Evolutionary conservation across 2,113 vertebrate species (phyloP).

Genomic region (Hepsetus odoe): DNA sequence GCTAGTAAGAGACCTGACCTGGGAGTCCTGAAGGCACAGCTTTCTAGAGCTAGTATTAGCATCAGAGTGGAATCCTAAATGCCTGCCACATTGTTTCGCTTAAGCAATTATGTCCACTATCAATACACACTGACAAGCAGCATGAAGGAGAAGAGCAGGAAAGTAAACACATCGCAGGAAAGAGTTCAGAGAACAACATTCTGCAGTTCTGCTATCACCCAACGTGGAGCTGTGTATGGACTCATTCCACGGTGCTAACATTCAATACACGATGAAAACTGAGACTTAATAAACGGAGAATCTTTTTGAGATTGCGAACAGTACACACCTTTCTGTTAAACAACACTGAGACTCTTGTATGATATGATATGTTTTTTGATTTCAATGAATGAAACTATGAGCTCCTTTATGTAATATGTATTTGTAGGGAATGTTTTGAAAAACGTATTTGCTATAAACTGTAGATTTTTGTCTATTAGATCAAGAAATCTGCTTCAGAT

Average conservation of each 20-base stretch:
- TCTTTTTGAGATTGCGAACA: not conserved
- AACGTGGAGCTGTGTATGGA: conserved; percentile 38
- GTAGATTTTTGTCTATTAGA: no score
- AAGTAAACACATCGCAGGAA: conserved; percentile 45
- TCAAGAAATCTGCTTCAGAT: not conserved
- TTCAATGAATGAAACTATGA: no score
- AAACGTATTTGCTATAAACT: no score
- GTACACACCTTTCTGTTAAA: conserved; percentile 5
- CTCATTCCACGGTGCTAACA: conserved; percentile 24
- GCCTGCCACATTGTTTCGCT: conserved; percentile 32
- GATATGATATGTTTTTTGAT: no score
- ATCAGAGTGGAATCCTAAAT: conserved; percentile 20
- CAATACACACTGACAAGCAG: conserved; percentile 22
- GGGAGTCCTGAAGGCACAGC: not conserved
- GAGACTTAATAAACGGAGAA: conserved; percentile 26
- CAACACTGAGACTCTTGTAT: no score
- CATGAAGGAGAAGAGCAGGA: conserved; percentile 38
- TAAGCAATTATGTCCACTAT: conserved; percentile 30
- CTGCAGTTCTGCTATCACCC: conserved; percentile 42
- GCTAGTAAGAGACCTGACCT: not conserved
- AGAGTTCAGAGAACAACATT: conserved; percentile 22
- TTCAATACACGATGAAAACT: conserved; percentile 30
- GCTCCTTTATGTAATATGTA: not conserved
- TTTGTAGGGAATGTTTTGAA: no score
- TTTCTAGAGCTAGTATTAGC: conserved; percentile 29